These are phyloP conservation scores for Halcyon malimbica DNA, from an alignment of 2,113 vertebrate species.

Conservation along the genomic window DNA sequence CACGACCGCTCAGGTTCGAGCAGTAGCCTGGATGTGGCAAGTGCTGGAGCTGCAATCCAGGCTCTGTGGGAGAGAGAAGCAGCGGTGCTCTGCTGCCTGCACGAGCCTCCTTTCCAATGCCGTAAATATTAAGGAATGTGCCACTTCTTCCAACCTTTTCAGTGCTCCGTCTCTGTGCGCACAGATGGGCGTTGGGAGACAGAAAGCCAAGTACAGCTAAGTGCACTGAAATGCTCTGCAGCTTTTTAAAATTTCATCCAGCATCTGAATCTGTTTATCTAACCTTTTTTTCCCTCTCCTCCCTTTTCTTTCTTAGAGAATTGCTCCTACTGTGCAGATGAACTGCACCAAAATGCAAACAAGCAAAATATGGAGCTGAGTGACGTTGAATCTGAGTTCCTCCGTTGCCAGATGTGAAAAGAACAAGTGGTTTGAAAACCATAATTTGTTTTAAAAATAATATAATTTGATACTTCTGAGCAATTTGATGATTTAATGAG, in stretches of 20 bases:
- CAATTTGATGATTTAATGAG: constrained; percentile 73
- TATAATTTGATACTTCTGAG: constrained; percentile 70
- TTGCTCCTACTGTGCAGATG: constrained; percentile 44
- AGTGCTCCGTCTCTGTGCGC: constrained; percentile 2
- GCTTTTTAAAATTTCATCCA: constrained; percentile 61
- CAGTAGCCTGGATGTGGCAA: not conserved
- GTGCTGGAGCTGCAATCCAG: not conserved
- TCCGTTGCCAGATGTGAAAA: constrained; percentile 68
- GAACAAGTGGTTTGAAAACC: constrained; percentile 70
- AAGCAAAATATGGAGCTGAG: constrained; percentile 38
- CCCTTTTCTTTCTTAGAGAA: constrained; percentile 48
- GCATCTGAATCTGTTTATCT: constrained; percentile 67
- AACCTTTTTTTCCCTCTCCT: constrained; percentile 36
- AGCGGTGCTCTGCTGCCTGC: not conserved
- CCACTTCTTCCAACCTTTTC: constrained; percentile 63
- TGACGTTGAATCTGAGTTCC: not conserved
- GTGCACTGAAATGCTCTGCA: constrained; percentile 61
- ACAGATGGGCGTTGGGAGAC: constrained; percentile 64
- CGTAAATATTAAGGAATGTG: constrained; percentile 67
- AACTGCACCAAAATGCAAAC: constrained; percentile 64
- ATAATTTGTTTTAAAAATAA: constrained; percentile 59
- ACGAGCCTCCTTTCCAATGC: not conserved
- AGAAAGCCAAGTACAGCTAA: constrained; percentile 71
- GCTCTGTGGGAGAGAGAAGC: not conserved
- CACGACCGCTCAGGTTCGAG: not conserved